Conservation (phyloP, 2,888 invertebrate species). For the Microctonus hyperodae region DNA sequence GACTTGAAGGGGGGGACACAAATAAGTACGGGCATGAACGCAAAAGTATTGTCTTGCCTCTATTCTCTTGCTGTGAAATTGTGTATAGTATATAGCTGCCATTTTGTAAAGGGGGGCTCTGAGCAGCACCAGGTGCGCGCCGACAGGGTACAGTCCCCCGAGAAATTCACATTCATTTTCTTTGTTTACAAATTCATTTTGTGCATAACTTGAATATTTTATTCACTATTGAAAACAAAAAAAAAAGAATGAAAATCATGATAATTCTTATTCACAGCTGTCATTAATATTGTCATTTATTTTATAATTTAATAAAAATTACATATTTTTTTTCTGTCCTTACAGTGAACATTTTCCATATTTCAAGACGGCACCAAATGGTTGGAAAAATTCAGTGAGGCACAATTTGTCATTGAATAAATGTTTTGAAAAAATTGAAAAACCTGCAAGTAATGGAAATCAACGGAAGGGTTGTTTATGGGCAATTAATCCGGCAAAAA, state of each 20-base stretch:
- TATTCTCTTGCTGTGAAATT: conserved; percentile 45
- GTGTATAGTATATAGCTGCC: conserved; percentile 51
- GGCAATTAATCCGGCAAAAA: conserved; percentile 96
- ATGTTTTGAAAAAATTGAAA: conserved; percentile 98
- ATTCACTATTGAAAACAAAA: not conserved
- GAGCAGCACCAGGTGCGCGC: conserved; percentile 56
- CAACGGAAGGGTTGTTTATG: conserved; percentile 91
- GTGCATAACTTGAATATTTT: conserved; percentile 4
- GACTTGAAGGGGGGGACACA: not conserved
- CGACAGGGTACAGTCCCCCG: conserved; percentile 57
- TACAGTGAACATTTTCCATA: conserved; percentile 96
- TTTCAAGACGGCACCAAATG: conserved; percentile 97
- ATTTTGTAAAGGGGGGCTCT: conserved; percentile 52
- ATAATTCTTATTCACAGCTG: too few relatives aligned
- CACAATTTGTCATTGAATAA: conserved; percentile 98
- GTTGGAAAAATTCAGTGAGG: conserved; percentile 98
- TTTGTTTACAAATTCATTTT: conserved; percentile 49
- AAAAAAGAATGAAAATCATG: too few relatives aligned
- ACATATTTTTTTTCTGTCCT: conserved; percentile 47
- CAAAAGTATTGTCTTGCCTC: conserved; percentile 60
- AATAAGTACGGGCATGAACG: conserved; percentile 36
- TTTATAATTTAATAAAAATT: not conserved
- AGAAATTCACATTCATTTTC: conserved; percentile 53
- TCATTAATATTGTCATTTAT: too few relatives aligned
- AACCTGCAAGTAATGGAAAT: conserved; percentile 86